Evolutionary conservation across 2,113 vertebrate species (phyloP).

Genomic region (Xenopus tropicalis): UCB_Xtro_10.0 CM004443.2:70786001-70786500

Average conservation of each 20-base stretch:
- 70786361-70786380: too few relatives aligned
- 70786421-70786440: too few relatives aligned
- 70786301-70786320: too few relatives aligned
- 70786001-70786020: background rate
- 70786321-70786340: too few relatives aligned
- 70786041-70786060: background rate
- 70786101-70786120: background rate
- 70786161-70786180: conserved; percentile 3
- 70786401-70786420: too few relatives aligned
- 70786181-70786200: conserved; percentile 1
- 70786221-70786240: background rate
- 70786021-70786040: background rate
- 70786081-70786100: background rate
- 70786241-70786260: background rate
- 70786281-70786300: too few relatives aligned
- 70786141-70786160: conserved; percentile 3
- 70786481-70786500: too few relatives aligned
- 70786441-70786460: too few relatives aligned
- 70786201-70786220: background rate
- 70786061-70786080: background rate
- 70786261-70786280: too few relatives aligned
- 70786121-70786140: background rate
- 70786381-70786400: too few relatives aligned
- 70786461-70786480: too few relatives aligned
- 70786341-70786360: too few relatives aligned